phyloP scores from a whole-genome alignment of 2,797 vertebrate species.

The Poliocrania exsul region DNA sequence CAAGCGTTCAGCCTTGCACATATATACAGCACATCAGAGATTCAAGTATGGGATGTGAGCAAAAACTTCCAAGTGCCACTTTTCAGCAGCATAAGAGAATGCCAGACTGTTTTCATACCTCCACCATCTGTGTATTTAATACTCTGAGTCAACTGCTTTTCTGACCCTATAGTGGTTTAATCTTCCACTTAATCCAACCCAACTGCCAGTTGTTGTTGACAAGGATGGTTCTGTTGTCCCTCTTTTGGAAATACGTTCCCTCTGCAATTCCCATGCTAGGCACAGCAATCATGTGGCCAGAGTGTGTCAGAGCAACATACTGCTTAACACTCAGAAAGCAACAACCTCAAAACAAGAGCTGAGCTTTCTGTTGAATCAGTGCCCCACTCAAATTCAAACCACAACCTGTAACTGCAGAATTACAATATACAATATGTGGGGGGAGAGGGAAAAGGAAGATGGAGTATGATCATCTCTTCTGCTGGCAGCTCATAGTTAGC shows the following conservation, averaged over 20 bases:
- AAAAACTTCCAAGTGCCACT: not conserved
- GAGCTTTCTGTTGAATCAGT: not conserved
- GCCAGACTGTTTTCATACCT: not conserved
- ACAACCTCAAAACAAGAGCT: not conserved
- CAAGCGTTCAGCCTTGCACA: not conserved
- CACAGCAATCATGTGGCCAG: not conserved
- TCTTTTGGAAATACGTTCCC: not conserved
- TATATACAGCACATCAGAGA: not conserved
- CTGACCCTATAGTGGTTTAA: not conserved
- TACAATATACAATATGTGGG: accelerated
- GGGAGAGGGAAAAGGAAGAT: not conserved
- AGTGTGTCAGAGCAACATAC: not conserved
- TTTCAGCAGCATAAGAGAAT: not conserved
- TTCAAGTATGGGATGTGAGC: not conserved
- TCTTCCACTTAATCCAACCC: not conserved
- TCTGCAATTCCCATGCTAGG: not conserved
- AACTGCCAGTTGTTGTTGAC: not conserved
- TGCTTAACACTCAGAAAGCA: not conserved
- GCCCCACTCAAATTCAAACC: not conserved
- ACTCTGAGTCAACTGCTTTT: not conserved
- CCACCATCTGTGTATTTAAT: not conserved
- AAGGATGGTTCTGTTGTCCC: not conserved
- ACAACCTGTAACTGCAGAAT: not conserved
- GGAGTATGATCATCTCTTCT: not conserved
- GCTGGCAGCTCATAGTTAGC: not conserved